A percentile compares a stretch with the other conserved stretches of the same genome.
These are phyloP conservation scores for Zonitis immaculata DNA, from an alignment of 2,888 invertebrate genomes.

Conservation along the genomic window DNA sequence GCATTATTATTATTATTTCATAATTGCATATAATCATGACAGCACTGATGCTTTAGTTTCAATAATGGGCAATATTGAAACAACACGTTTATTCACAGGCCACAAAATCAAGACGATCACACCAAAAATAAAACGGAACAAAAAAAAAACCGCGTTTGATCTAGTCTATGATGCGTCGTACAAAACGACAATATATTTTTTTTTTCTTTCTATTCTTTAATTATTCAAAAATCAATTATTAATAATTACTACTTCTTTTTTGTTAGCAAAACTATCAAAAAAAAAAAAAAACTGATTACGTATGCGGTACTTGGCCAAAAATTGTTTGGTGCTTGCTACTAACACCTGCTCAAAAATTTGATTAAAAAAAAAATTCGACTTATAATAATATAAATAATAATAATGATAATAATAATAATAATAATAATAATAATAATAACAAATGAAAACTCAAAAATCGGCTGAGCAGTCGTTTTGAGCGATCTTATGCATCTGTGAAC, in stretches of 20 bases:
- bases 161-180: constrained; percentile 29
- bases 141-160: no score
- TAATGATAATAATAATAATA: constrained; percentile 24
- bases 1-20: constrained; percentile 7
- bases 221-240: constrained; percentile 4
- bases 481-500: constrained; percentile 50
- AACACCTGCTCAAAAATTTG: constrained; percentile 16
- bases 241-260: not conserved
- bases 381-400: constrained; percentile 4
- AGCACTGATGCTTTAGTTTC: not conserved
- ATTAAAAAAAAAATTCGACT: not conserved
- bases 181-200: not conserved
- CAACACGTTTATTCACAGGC: constrained; percentile 15
- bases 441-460: constrained; percentile 27
- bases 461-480: constrained; percentile 49
- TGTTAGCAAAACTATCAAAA: not conserved
- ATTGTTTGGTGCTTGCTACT: constrained; percentile 18
- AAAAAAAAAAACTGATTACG: not conserved
- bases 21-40: not conserved
- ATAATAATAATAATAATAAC: constrained; percentile 17
- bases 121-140: no score
- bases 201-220: not conserved
- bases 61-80: constrained; percentile 2
- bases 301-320: constrained; percentile 21
- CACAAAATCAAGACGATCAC: constrained; percentile 15